phyloP scores from a whole-genome alignment of 2,113 vertebrate genomes.

The Mystacornis crossleyi region DNA sequence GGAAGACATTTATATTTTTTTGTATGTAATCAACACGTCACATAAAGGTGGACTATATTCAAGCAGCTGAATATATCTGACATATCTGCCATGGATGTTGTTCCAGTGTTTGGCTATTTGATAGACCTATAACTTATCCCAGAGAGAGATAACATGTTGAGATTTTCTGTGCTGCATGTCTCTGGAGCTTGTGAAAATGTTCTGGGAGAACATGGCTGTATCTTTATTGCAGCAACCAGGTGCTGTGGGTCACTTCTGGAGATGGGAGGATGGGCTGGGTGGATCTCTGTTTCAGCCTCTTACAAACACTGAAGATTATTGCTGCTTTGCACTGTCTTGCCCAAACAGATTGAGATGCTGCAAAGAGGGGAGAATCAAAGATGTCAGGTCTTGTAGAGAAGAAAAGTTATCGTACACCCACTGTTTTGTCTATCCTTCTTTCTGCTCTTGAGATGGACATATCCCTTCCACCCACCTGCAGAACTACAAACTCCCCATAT shows the following conservation, averaged over 20 bases:
- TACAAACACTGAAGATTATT: fast-evolving
- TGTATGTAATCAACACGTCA: neutral
- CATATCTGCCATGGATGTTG: neutral
- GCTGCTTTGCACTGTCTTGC: neutral
- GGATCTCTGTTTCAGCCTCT: neutral
- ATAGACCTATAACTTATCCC: neutral
- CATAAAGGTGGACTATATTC: neutral
- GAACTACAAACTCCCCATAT: neutral
- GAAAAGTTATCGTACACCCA: neutral
- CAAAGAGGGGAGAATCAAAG: neutral
- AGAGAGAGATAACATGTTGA: neutral
- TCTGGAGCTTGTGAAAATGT: neutral
- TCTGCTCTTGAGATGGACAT: neutral
- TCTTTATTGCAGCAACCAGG: neutral
- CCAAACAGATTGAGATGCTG: neutral
- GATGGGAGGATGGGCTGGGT: neutral
- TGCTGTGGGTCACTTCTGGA: neutral
- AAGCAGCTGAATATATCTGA: neutral
- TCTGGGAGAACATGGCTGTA: fast-evolving
- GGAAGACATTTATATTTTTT: neutral
- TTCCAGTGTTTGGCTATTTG: neutral
- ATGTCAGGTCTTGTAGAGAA: neutral
- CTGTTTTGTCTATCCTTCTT: neutral
- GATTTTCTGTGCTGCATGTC: neutral
- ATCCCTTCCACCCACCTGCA: neutral